These are phyloP conservation scores for Drosophila bifasciata DNA, from an alignment of 1,140 invertebrate species.

Conservation along the genomic window DNA sequence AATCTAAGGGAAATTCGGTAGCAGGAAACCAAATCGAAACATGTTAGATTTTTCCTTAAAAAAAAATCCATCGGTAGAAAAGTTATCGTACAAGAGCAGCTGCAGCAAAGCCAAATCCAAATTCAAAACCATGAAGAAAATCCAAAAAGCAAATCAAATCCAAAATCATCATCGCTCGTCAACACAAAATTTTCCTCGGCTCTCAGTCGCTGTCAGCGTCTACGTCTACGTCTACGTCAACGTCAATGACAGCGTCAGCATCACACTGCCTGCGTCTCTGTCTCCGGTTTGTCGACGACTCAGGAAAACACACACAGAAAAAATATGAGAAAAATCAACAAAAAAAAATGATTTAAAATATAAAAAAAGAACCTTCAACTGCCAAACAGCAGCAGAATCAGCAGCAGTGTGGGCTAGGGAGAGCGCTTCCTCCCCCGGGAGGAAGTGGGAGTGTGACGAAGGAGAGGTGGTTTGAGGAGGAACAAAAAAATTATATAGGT, in stretches of 20 bases:
- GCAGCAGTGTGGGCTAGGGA: not conserved
- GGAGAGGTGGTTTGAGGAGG: slow-evolving; percentile 27
- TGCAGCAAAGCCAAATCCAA: slow-evolving; percentile 51
- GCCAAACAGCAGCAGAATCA: slow-evolving; percentile 38
- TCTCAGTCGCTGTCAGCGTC: not conserved
- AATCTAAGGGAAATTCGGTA: too few species aligned
- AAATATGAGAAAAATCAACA: slow-evolving; percentile 21
- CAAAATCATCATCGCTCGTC: slow-evolving; percentile 27
- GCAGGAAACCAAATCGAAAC: too few species aligned
- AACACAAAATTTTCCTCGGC: slow-evolving; percentile 27
- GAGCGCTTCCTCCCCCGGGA: slow-evolving; percentile 12
- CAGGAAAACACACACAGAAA: slow-evolving; percentile 10
- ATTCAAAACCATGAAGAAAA: slow-evolving; percentile 26
- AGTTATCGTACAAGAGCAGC: too few species aligned
- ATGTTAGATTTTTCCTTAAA: too few species aligned
- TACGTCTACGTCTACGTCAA: slow-evolving; percentile 6
- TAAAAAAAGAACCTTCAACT: slow-evolving; percentile 74
- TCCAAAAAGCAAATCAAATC: slow-evolving; percentile 1
- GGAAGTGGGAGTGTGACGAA: slow-evolving; percentile 14
- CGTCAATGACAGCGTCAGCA: slow-evolving; percentile 4
- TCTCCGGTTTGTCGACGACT: too few species aligned
- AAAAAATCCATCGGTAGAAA: too few species aligned
- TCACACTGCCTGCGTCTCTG: not conserved
- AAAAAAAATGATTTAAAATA: slow-evolving; percentile 52
- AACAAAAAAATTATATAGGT: slow-evolving; percentile 77